Evolutionary conservation across 2,113 vertebrate genomes (phyloP), one percentile per base, ranked within the genome.

Genomic region (Leuciscus idus): DNA sequence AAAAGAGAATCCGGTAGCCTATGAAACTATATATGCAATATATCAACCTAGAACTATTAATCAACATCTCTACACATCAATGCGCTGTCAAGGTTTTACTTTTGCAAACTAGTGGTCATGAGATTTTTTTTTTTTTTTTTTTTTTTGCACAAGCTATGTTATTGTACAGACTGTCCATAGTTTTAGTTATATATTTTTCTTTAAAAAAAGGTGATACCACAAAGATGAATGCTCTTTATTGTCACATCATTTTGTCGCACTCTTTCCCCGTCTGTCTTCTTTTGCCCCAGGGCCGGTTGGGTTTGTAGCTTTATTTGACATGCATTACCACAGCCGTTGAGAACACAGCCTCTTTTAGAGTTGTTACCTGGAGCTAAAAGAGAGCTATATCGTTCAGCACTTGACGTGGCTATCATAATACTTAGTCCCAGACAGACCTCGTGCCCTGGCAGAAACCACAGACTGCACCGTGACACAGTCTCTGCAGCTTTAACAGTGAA

Each of bases 181-280:
- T 3, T 17, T 26, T 26, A 46, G 39, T 8, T 46, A 48, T 74
- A 26, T 75, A 50, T 75, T 28, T 75, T 75, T 50, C 43, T 84
- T 87, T 88, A 93, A 91, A 94, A 94, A 90, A 92, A 91, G 90
- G 87, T 78, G 61, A 82, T 26, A 70, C 26, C 62, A 82, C 80
- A 82, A 68, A 52, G 80, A 52, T 82, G 80, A 82, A 82, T 82
- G 80, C 62, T 70, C 80, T 82, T 82, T 68, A 82, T 82, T 82
- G 80, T 82, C 80, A 70, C 46, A 68, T 82, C 28, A 52, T 50
- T 33, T 68, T 70, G 62, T 82, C 10, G 17, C 62, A 70, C 62
- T 50, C 46, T 82, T 52, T 70, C 62, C 17, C 62, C 11, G 9
- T 70, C 46, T 66, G 21, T 82, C 80, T 52, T 68, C 80, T 33